These are phyloP conservation scores for Cliona cf. orientalis DNA, from an alignment of 37 sponge, comb jelly and placozoan species.

Conservation along the genomic window DNA sequence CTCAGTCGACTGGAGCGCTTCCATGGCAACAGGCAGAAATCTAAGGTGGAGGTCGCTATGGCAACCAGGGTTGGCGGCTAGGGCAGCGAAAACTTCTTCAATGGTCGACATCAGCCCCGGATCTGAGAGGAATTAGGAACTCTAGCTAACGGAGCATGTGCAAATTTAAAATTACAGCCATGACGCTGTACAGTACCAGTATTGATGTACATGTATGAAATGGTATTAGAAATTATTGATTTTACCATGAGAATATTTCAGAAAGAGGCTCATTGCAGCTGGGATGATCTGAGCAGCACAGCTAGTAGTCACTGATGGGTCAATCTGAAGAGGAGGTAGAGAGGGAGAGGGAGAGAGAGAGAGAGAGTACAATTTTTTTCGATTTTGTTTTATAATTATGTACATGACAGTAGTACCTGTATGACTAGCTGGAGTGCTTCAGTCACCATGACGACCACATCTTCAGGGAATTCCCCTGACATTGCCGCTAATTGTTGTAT, in stretches of 20 bases:
- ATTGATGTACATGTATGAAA: too few species aligned
- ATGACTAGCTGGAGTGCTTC: slow-evolving; percentile 48
- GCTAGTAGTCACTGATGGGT: slow-evolving; percentile 17
- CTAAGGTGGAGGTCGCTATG: slow-evolving; percentile 39
- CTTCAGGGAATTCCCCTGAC: slow-evolving; percentile 39
- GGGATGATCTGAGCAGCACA: slow-evolving; percentile 14
- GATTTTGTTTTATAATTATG: too few species aligned
- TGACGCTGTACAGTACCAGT: too few species aligned
- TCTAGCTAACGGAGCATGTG: too few species aligned
- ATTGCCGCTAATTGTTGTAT: slow-evolving; percentile 12
- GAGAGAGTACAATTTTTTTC: too few species aligned
- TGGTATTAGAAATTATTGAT: too few species aligned
- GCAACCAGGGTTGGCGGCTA: slow-evolving; percentile 64
- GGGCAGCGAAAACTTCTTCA: slow-evolving; percentile 63
- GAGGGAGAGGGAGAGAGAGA: neutral
- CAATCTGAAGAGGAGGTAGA: slow-evolving; percentile 24
- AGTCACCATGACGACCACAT: slow-evolving; percentile 22
- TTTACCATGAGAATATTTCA: slow-evolving; percentile 68
- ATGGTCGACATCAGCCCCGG: slow-evolving; percentile 52
- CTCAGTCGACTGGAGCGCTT: slow-evolving; percentile 41
- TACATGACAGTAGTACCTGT: slow-evolving; percentile 15
- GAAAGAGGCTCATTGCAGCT: slow-evolving; percentile 37
- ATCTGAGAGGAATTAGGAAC: slow-evolving; percentile 24
- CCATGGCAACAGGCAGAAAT: slow-evolving; percentile 42
- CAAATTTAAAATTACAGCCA: too few species aligned